Evolutionary conservation across 2,888 invertebrate genomes (phyloP).

Genomic region (Diarsia mendica): DNA sequence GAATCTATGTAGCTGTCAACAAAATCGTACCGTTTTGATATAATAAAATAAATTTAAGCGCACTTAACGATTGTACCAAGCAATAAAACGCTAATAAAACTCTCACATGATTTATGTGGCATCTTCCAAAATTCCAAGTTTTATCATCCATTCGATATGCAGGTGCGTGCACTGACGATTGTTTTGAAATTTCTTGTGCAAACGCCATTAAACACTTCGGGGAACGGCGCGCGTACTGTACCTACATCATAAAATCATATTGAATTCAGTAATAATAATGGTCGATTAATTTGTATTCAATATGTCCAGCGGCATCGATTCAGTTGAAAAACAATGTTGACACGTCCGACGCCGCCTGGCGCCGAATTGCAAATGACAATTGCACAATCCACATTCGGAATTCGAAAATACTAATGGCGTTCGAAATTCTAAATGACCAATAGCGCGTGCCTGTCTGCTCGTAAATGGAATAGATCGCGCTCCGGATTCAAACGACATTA

Average conservation of each 20-base stretch:
- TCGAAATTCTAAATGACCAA: slow-evolving; percentile 81
- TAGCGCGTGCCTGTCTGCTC: slow-evolving; percentile 75
- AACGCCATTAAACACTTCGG: slow-evolving; percentile 81
- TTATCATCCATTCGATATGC: slow-evolving; percentile 77
- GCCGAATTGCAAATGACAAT: slow-evolving; percentile 86
- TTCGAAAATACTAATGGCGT: slow-evolving; percentile 82
- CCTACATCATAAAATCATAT: slow-evolving; percentile 79
- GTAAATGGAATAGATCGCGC: slow-evolving; percentile 76
- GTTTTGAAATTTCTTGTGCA: slow-evolving; percentile 84
- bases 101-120: slow-evolving; percentile 71
- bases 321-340: slow-evolving; percentile 81
- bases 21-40: slow-evolving; percentile 59
- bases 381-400: slow-evolving; percentile 83
- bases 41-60: slow-evolving; percentile 68
- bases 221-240: slow-evolving; percentile 71
- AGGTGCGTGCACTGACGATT: slow-evolving; percentile 80
- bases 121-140: slow-evolving; percentile 72
- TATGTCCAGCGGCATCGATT: slow-evolving; percentile 77
- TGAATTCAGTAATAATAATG: slow-evolving; percentile 76
- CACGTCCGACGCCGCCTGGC: slow-evolving; percentile 83
- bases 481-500: slow-evolving; percentile 77
- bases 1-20: slow-evolving; percentile 64
- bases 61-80: slow-evolving; percentile 66
- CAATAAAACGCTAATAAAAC: slow-evolving; percentile 73
- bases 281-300: slow-evolving; percentile 83